Conservation (phyloP, 2,888 invertebrate species). For the Rambutsinella grinnellia region DNA sequence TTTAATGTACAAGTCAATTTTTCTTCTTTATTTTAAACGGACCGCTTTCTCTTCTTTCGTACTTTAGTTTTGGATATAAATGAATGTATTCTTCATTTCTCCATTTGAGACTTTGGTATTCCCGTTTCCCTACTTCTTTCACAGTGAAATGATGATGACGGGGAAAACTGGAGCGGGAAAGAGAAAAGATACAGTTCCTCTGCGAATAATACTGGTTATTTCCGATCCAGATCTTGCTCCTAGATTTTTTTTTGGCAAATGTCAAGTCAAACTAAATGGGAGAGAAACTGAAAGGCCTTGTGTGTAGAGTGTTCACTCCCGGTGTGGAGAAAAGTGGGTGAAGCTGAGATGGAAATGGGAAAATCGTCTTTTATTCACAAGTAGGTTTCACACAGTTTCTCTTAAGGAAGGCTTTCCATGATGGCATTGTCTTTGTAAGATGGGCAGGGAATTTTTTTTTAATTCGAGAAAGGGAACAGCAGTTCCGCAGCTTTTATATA, state of each 20-base stretch:
- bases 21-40: conserved; percentile 8
- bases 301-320: background rate
- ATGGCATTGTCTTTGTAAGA: conserved; percentile 28
- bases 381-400: background rate
- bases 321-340: background rate
- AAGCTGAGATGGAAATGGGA: conserved; percentile 10
- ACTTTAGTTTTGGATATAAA: too few relatives aligned
- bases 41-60: background rate
- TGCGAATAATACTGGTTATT: conserved; percentile 28
- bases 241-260: conserved; percentile 45
- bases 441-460: conserved; percentile 3
- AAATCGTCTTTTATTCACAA: background rate
- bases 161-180: conserved; percentile 10
- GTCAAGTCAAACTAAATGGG: conserved; percentile 41
- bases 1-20: conserved; percentile 13
- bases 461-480: conserved; percentile 1
- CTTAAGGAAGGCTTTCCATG: conserved; percentile 18
- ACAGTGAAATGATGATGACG: background rate
- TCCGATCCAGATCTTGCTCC: conserved; percentile 34
- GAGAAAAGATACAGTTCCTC: conserved; percentile 12
- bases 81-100: too few relatives aligned
- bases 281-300: too few relatives aligned
- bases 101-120: too few relatives aligned
- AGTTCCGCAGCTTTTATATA: conserved; percentile 1
- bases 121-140: conserved; percentile 6